Base-by-base conservation (phyloP, 2,888 invertebrate species). In the Meiosimyza decipiens region DNA sequence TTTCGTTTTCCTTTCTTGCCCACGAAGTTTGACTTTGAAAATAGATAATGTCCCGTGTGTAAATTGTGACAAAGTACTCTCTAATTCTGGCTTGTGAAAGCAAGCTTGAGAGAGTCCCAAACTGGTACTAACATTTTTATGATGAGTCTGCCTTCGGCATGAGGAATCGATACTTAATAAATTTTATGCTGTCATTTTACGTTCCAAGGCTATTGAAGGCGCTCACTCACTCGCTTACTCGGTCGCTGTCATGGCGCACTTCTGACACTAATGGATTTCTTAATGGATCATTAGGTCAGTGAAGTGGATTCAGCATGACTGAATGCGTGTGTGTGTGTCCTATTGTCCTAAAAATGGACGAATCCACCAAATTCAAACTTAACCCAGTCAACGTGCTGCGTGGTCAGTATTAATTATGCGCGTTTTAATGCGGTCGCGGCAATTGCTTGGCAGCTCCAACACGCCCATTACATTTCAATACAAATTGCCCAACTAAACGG, bases 211-310 rank as follows among this genome's bases (percentile, higher is more conserved):
- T 40, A 33, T 47, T 57, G 22, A 57, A 33, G 16, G 18, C 57
- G 18, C 40, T 40, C 22, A n/a, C 16, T 47, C 33, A 18, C 12
- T 40, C 9, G 40, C 28, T 57, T 57, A 12, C 11, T 57, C 15
- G 7, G 22, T 18, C 28, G 9, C 22, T 57, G 4, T 28, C 40
- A 9, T 40, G 40, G 40, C 9, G 9, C 18, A 55, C 18, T 13
- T 18, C 65, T 22, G 57, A 49, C 55, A 15, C 78, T 78, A 81
- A 84, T 77, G 76, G 73, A 77, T 82, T 81, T 79, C 81, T 76
- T 80, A 84, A 81, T 82, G 83, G 83, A 79, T 82, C 84, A 83
- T 84, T 83, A 81, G 85, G 83, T 84, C 84, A 83, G 76, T 82
- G 79, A 66, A 66, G 66, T 64, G 64, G 28, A 51, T 50, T 18